A percentile compares a stretch with the other conserved stretches of the same genome.
Conservation (phyloP, 2,113 vertebrate genomes). For the Gavia stellata region DNA sequence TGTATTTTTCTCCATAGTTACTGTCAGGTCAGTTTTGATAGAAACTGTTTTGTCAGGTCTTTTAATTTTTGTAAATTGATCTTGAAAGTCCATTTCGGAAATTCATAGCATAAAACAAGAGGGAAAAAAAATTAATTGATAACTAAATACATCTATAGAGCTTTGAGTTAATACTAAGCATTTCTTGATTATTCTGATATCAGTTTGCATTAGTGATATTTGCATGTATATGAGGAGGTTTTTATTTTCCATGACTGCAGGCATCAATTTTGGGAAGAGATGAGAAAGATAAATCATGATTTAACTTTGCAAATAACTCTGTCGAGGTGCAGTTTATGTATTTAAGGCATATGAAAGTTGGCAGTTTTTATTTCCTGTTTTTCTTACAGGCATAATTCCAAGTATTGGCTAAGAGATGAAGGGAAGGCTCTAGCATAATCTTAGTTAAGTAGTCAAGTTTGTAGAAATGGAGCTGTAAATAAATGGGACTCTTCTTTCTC, state of each 20-base stretch:
- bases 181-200: background rate
- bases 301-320: background rate
- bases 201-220: background rate
- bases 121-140: background rate
- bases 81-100: background rate
- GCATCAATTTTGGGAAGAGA: background rate
- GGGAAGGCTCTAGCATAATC: background rate
- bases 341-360: background rate
- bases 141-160: background rate
- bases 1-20: background rate
- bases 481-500: conserved; percentile 16
- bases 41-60: background rate
- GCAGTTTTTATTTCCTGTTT: background rate
- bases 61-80: background rate
- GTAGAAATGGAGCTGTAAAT: background rate
- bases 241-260: background rate
- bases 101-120: background rate
- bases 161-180: background rate
- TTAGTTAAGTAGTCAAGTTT: background rate
- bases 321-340: background rate
- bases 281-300: background rate
- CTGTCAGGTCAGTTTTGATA: background rate
- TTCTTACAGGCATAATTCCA: background rate
- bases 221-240: background rate
- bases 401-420: background rate